Percentiles rank a stretch among this genome's conserved stretches.
Evolutionary conservation across 2,113 vertebrate genomes (phyloP).

Genomic region (Xenopus laevis): DNA sequence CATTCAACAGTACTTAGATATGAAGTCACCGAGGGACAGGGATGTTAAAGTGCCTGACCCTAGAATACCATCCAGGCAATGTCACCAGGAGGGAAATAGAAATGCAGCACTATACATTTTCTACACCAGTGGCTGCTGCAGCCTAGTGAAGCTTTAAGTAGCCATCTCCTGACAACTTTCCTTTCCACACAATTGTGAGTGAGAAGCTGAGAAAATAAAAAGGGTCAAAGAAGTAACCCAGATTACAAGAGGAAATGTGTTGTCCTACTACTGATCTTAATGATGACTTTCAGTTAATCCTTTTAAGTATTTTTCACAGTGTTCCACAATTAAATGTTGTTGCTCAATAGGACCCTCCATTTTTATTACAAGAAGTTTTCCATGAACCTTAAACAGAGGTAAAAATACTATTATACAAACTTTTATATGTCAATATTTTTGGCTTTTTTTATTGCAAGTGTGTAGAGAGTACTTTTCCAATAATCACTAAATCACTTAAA

Average conservation of each 20-base stretch:
- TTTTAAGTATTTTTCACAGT: slow-evolving; percentile 1
- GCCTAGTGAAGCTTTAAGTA: neutral
- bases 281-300: neutral
- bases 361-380: no score
- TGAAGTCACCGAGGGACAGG: slow-evolving; percentile 3
- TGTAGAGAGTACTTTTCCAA: slow-evolving; percentile 13
- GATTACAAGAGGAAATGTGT: neutral
- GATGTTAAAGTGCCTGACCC: slow-evolving; percentile 8
- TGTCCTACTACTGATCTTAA: neutral
- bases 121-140: slow-evolving; percentile 23
- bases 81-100: slow-evolving; percentile 29
- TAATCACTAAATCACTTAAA: slow-evolving; percentile 31
- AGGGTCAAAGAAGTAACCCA: neutral
- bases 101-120: slow-evolving; percentile 24
- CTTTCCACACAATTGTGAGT: slow-evolving; percentile 51
- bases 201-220: neutral
- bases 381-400: no score
- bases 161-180: slow-evolving; percentile 34
- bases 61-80: slow-evolving; percentile 27
- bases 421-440: neutral
- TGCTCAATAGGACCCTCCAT: no score
- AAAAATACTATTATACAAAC: no score
- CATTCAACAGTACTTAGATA: slow-evolving; percentile 8
- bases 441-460: neutral
- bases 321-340: neutral